Percentiles rank a stretch among this genome's conserved stretches.
These are phyloP conservation scores for Forbesichthys papilliferus DNA, from an alignment of 2,113 vertebrate species.

Conservation along the genomic window DNA sequence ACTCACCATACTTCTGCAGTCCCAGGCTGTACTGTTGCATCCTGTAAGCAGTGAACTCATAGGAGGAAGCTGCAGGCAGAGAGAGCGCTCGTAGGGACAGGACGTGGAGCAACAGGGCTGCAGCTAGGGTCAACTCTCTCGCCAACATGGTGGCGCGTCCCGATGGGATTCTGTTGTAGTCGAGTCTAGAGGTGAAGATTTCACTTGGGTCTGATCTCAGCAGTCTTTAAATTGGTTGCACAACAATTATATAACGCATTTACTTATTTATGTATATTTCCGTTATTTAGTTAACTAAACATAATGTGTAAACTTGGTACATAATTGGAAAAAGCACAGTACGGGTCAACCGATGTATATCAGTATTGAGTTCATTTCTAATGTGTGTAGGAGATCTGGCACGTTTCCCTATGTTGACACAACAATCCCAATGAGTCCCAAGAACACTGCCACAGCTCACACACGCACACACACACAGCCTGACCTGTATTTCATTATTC, in stretches of 20 bases:
- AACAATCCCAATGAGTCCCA: too few species aligned
- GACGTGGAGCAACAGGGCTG: slow-evolving; percentile 49
- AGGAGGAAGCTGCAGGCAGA: slow-evolving; percentile 66
- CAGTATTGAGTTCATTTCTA: too few species aligned
- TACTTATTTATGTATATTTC: too few species aligned
- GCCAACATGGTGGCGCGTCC: slow-evolving; percentile 42
- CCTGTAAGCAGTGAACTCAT: slow-evolving; percentile 77
- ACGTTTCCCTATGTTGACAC: too few species aligned
- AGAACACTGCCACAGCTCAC: background rate
- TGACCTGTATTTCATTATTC: background rate
- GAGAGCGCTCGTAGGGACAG: slow-evolving; percentile 55
- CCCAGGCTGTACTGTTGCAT: slow-evolving; percentile 78
- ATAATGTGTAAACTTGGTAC: too few species aligned
- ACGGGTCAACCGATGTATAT: too few species aligned
- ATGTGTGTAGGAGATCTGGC: too few species aligned
- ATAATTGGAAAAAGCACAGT: too few species aligned
- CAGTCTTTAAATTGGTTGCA: too few species aligned
- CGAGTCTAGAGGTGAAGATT: background rate
- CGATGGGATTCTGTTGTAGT: background rate
- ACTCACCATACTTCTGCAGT: slow-evolving; percentile 68
- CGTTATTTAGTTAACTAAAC: too few species aligned
- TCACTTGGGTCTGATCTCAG: too few species aligned
- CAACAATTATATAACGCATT: too few species aligned
- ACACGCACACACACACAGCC: background rate
- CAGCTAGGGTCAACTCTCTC: slow-evolving; percentile 6